Conservation (phyloP, 2,888 invertebrate species). For the Drosophila atripex region DNA sequence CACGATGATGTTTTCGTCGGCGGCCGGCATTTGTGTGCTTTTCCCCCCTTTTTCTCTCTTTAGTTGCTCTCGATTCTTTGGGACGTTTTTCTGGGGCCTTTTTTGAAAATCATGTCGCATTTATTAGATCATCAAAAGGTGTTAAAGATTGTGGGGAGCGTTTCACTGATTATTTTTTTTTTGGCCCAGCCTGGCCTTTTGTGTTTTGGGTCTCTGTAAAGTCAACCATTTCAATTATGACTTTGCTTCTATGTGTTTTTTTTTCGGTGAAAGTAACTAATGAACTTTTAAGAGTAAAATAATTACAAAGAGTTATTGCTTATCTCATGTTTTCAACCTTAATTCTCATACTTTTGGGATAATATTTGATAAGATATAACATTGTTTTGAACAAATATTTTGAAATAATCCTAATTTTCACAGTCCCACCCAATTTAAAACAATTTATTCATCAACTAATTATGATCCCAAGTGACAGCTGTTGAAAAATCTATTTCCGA, state of each 20-base stretch:
- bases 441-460: no score
- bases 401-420: no score
- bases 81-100: conserved; percentile 19
- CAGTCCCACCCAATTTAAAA: no score
- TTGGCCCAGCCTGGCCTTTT: conserved; percentile 50
- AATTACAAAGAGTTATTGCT: no score
- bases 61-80: conserved; percentile 41
- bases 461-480: no score
- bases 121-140: conserved; percentile 77
- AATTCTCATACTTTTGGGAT: no score
- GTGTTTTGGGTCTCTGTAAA: conserved; percentile 14
- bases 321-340: no score
- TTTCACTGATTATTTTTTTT: conserved; percentile 71
- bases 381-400: no score
- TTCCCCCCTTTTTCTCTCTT: conserved; percentile 10
- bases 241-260: conserved; percentile 4
- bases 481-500: neutral
- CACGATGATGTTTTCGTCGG: conserved; percentile 43
- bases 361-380: no score
- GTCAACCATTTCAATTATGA: conserved; percentile 40
- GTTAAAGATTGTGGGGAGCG: conserved; percentile 72
- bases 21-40: conserved; percentile 11
- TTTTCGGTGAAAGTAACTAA: conserved; percentile 63
- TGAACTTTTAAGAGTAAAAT: no score
- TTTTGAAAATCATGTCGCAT: conserved; percentile 77